Evolutionary conservation across 2,797 vertebrate species (phyloP), one percentile per base, ranked within the genome.

Genomic region (Acridotheres tristis): DNA sequence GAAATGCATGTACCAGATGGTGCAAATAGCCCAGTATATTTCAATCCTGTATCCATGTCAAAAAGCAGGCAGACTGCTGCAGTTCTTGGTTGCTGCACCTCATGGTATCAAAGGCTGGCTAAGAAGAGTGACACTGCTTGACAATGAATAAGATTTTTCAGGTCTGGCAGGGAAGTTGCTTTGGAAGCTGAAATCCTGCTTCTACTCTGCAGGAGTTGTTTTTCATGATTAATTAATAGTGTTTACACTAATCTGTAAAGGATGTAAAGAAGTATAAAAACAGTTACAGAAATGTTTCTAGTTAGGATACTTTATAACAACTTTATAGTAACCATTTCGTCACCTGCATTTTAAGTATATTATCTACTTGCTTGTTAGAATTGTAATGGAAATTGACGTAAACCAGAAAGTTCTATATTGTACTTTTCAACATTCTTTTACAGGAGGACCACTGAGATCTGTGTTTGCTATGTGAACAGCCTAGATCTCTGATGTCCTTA

Each of bases 191-290:
- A 93, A 95, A 90, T 84, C 29, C 77, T 93, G 34, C 85, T 95
- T 95, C 77, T 95, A 84, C 55, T 86, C 83, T 72, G 75, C 67
- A 86, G 90, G 91, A 95, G 87, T 67, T 96, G 87, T 84, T 95
- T 96, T 97, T 97, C 93, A 94, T 97, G 86, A 96, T 96, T 96
- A 97, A 96, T 96, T 96, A 92, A 97, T 94, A 69, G 36, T 97
- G 79, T 97, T 97, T 97, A 91, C 29, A 0, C 61, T 95, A 89
- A 96, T 93, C 89, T 97, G 95, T 71, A 93, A 96, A 96, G 85
- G 75, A 85, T 80, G 42, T 80, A 88, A 94, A 96, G 78, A 90
- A 88, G 81, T 91, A 77, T 26, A 93, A 85, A 97, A 95, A 74
- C 18, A 92, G 29, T 65, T 72, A 83, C 42, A 94, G 85, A 90